Evolutionary conservation across 1,140 invertebrate genomes (phyloP).

Genomic region (Trichoplusia ni): DNA sequence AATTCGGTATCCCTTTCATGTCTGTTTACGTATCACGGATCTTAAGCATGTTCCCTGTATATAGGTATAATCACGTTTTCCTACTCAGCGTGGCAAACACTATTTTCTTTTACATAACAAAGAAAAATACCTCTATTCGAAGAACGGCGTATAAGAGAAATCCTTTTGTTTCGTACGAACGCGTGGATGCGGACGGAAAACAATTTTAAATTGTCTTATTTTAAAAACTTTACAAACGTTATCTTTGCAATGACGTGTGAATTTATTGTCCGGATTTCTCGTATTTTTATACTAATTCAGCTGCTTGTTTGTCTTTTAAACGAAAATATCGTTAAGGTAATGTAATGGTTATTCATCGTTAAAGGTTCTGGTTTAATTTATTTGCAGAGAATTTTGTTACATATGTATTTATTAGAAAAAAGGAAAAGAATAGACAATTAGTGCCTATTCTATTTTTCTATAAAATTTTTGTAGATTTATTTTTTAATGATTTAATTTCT

Average conservation of each 20-base stretch:
- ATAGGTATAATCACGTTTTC: conserved; percentile 3
- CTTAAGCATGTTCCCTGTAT: neutral
- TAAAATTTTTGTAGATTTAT: too few relatives aligned
- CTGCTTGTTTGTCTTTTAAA: too few relatives aligned
- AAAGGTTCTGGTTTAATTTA: too few relatives aligned
- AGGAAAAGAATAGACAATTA: too few relatives aligned
- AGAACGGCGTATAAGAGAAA: conserved; percentile 17
- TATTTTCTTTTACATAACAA: conserved; percentile 16
- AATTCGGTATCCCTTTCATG: too few relatives aligned
- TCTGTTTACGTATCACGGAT: neutral
- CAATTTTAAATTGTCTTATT: conserved; percentile 32
- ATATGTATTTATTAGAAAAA: too few relatives aligned
- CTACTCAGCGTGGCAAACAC: neutral
- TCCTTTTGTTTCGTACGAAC: conserved; percentile 26
- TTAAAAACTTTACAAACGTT: conserved; percentile 20
- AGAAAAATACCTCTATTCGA: conserved; percentile 18
- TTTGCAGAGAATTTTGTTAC: too few relatives aligned
- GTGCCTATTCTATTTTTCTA: too few relatives aligned
- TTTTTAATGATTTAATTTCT: too few relatives aligned
- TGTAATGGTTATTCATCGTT: too few relatives aligned
- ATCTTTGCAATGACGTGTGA: conserved; percentile 2
- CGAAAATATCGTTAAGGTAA: too few relatives aligned
- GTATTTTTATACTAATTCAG: too few relatives aligned
- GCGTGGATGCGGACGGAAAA: conserved; percentile 8
- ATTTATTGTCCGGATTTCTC: conserved; percentile 18